phyloP scores from a whole-genome alignment of 23 tunicate species.

The Clavelina lepadiformis region DNA sequence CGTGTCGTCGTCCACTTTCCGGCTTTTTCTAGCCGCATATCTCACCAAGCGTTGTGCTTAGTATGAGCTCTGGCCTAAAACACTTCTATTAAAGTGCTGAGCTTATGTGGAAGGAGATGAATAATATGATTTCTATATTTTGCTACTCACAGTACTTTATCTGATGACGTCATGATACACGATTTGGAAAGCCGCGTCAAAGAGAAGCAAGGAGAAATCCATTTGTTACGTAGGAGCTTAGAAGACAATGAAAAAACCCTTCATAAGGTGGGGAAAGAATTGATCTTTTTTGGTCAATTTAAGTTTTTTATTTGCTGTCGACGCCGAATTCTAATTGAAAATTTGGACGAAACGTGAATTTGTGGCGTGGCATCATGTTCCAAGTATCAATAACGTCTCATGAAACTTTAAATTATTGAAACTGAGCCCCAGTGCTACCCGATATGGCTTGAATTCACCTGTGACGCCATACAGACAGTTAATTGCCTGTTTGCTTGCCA shows the following conservation, averaged over 20 bases:
- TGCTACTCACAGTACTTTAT: too few relatives aligned
- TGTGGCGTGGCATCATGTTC: background rate
- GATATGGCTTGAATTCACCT: too few relatives aligned
- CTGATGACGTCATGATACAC: conserved; percentile 32
- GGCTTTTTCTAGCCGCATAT: too few relatives aligned
- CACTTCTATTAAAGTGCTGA: too few relatives aligned
- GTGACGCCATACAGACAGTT: background rate
- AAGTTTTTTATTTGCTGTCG: background rate
- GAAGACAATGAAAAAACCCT: conserved; percentile 41
- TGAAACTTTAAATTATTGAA: background rate
- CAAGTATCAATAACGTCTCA: background rate
- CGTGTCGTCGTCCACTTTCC: too few relatives aligned
- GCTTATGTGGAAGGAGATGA: too few relatives aligned
- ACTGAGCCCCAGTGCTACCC: too few relatives aligned
- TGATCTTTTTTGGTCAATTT: background rate
- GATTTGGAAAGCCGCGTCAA: conserved; percentile 28
- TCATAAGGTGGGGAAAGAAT: conserved; percentile 5
- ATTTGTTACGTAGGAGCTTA: conserved; percentile 10
- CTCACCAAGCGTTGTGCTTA: too few relatives aligned
- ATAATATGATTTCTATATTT: too few relatives aligned
- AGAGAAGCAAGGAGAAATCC: conserved; percentile 21
- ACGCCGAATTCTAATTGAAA: background rate
- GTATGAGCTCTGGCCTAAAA: too few relatives aligned
- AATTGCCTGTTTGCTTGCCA: background rate
- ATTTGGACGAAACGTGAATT: background rate